Base-by-base conservation (phyloP, 2,888 invertebrate species). In the Thysanoteuthis rhombus region DNA sequence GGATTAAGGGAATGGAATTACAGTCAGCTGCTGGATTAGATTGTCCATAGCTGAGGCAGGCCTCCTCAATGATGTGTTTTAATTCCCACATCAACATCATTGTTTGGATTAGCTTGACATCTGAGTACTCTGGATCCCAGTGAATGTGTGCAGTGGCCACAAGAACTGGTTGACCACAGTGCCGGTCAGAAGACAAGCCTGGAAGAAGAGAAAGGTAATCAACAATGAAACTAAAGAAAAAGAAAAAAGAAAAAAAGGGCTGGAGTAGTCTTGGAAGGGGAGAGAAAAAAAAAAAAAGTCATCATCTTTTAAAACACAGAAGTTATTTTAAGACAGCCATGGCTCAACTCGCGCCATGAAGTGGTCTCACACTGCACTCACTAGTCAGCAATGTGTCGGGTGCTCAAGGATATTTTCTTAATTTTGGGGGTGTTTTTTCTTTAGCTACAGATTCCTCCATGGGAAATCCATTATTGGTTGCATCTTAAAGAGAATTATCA, bases 91-190 rank as follows among this genome's bases (percentile, higher is more conserved):
- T 98, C 95, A 99, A 97, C 99, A 99, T 99, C 98, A 99, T 99
- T 75, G 99, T 99, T 97, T 99, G 99, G 95, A 99, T 99, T 92
- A 99, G 98, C 97, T 99, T 99, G 93, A 99, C 99, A 97, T 99
- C 99, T 97, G 99, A 99, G 97, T 98, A 99, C 97, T 99, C 99
- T 0, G 99, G 99, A 97, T 99, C 99, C 99, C 99, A 99, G 97
- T 99, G 99, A 96, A 99, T 99, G 97, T 99, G 99, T 75, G 99
- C 99, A 52, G 99, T 99, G 97, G 99, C 99, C 93, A 99, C 99
- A 94, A 99, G 97, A 94, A 99, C 98, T 39, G 96, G 96, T 94
- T 97, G 96, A n/a, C 95, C 95, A 22, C 95, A 93, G 40, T 95
- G 95, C n/a, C 95, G 98, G 96, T 99, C 98, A 25, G 98, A 97